Evolutionary conservation across 1,140 invertebrate species (phyloP).

Genomic region (Drosophila repleta): DNA sequence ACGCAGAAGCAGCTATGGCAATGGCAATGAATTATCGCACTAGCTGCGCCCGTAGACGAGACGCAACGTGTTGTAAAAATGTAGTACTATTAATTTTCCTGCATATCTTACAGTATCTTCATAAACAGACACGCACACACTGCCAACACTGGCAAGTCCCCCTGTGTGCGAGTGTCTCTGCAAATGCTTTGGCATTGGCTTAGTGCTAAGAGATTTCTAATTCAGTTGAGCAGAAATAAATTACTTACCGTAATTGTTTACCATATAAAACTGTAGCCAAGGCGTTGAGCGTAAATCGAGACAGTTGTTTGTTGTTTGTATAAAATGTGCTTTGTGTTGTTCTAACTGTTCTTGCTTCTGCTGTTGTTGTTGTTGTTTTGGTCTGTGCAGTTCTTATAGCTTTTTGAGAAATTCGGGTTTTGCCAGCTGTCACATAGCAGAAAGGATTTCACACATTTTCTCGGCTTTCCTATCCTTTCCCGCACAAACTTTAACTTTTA

Average conservation of each 20-base stretch:
- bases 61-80: slow-evolving; percentile 82
- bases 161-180: slow-evolving; percentile 23
- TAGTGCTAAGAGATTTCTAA: slow-evolving; percentile 82
- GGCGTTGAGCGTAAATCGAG: slow-evolving; percentile 49
- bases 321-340: slow-evolving; percentile 14
- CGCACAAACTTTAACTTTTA: slow-evolving; percentile 14
- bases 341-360: slow-evolving; percentile 1
- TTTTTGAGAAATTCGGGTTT: slow-evolving; percentile 39
- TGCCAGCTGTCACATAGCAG: slow-evolving; percentile 34
- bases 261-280: slow-evolving; percentile 79
- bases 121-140: slow-evolving; percentile 68
- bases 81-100: slow-evolving; percentile 80
- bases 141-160: not conserved
- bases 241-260: slow-evolving; percentile 81
- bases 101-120: slow-evolving; percentile 82
- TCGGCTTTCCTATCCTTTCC: not conserved
- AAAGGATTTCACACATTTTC: slow-evolving; percentile 26
- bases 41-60: slow-evolving; percentile 71
- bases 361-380: slow-evolving; percentile 12
- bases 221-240: slow-evolving; percentile 82
- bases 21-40: slow-evolving; percentile 78
- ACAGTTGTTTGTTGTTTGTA: slow-evolving; percentile 31
- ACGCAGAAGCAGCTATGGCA: slow-evolving; percentile 41
- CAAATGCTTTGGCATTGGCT: slow-evolving; percentile 61
- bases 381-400: slow-evolving; percentile 25